A percentile compares a stretch with the other conserved stretches of the same genome.
phyloP scores from a whole-genome alignment of 2,797 vertebrate species.

The Chloroceryle inda region DNA sequence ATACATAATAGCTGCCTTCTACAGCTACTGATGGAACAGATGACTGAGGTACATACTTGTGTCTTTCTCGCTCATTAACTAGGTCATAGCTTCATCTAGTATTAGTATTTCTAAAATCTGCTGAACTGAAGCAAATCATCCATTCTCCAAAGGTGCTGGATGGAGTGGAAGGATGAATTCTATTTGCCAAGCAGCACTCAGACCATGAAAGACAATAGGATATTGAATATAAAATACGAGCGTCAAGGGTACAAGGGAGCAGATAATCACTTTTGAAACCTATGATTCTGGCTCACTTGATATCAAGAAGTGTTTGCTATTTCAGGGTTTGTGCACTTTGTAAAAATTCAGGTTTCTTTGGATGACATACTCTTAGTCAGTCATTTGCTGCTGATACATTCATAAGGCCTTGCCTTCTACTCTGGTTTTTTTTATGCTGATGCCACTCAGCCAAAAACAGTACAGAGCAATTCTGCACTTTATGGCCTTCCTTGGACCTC shows the following conservation, averaged over 20 bases:
- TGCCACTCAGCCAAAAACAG: not conserved
- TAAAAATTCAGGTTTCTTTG: not conserved
- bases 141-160: not conserved
- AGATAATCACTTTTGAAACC: not conserved
- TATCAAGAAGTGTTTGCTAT: not conserved
- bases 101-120: not conserved
- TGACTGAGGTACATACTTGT: not conserved
- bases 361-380: not conserved
- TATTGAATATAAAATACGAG: not conserved
- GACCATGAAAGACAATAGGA: not conserved
- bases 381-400: not conserved
- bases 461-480: not conserved
- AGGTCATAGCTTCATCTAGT: not conserved
- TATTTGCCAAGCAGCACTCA: not conserved
- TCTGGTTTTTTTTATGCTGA: not conserved
- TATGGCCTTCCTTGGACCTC: not conserved
- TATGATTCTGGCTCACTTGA: not conserved
- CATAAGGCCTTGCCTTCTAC: not conserved
- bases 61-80: not conserved
- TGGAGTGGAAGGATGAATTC: not conserved
- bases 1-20: not conserved
- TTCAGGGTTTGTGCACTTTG: not conserved
- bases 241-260: not conserved
- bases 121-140: not conserved
- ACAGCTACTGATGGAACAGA: not conserved